Conservation (phyloP, 2,888 invertebrate genomes). For the Tethea ocularis region DNA sequence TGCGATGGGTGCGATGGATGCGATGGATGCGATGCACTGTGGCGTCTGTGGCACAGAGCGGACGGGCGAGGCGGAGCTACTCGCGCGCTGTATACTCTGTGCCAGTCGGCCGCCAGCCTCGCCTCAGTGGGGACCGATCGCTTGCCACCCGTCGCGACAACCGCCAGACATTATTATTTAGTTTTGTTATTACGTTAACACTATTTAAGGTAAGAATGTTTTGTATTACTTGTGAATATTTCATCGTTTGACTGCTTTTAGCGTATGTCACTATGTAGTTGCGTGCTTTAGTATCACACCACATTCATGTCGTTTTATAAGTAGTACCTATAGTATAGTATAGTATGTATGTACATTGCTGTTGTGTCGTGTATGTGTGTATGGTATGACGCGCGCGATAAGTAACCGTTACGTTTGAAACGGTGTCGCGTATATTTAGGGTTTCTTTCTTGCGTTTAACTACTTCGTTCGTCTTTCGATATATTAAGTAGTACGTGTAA, state of each 20-base stretch:
- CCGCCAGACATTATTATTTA: constrained; percentile 23
- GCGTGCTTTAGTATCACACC: background rate
- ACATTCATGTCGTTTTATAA: background rate
- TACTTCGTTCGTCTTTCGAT: background rate
- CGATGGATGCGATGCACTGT: background rate
- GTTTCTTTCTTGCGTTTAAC: background rate
- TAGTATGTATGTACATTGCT: background rate
- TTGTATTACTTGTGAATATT: constrained; percentile 4
- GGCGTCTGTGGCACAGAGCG: too few species aligned
- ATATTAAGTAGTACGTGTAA: background rate
- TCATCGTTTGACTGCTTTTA: background rate
- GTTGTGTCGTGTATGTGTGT: background rate
- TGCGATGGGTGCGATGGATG: background rate
- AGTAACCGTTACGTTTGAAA: constrained; percentile 4
- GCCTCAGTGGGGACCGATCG: background rate
- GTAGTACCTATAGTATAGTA: too few species aligned
- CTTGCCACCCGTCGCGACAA: background rate
- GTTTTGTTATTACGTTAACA: constrained; percentile 20
- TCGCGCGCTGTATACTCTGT: constrained; percentile 3
- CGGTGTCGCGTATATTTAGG: background rate
- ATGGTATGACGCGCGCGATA: background rate
- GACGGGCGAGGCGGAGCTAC: constrained; percentile 1
- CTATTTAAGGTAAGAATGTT: constrained; percentile 21
- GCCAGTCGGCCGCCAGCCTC: constrained; percentile 1
- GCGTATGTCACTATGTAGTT: background rate